phyloP scores from a whole-genome alignment of 1,140 invertebrate genomes.

The Gonioctena quinquepunctata region DNA sequence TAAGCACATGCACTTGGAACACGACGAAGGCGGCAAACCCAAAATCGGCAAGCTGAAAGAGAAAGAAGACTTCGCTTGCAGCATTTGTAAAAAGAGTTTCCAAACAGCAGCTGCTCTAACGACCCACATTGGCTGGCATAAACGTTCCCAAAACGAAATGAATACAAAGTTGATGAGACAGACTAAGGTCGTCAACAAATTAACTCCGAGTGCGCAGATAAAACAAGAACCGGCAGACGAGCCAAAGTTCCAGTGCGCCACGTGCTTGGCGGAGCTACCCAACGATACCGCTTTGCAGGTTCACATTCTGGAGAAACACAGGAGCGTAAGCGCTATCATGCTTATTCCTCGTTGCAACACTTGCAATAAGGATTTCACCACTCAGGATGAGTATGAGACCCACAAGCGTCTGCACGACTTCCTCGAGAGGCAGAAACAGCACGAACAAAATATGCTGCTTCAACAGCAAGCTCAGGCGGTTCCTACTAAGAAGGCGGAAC shows the following conservation, averaged over 20 bases:
- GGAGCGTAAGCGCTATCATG: slow-evolving; percentile 41
- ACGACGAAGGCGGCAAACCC: slow-evolving; percentile 30
- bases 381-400: slow-evolving; percentile 45
- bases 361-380: slow-evolving; percentile 45
- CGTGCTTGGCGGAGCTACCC: slow-evolving; percentile 36
- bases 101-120: slow-evolving; percentile 34
- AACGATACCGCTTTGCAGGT: slow-evolving; percentile 49
- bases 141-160: slow-evolving; percentile 28
- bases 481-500: not conserved
- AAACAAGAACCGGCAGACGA: slow-evolving; percentile 26
- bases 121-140: slow-evolving; percentile 50
- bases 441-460: slow-evolving; percentile 11
- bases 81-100: slow-evolving; percentile 43
- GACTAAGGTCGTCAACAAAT: not conserved
- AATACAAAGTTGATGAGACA: slow-evolving; percentile 25
- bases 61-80: slow-evolving; percentile 27
- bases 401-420: slow-evolving; percentile 45
- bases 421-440: slow-evolving; percentile 37
- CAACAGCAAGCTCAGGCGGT: slow-evolving; percentile 1
- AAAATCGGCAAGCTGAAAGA: slow-evolving; percentile 22
- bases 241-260: slow-evolving; percentile 34
- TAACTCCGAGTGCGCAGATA: not conserved
- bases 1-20: slow-evolving; percentile 40
- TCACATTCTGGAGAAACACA: slow-evolving; percentile 47
- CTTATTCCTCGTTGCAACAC: slow-evolving; percentile 40